Conservation (phyloP, 2,113 vertebrate species). For the Cavia porcellus region DNA sequence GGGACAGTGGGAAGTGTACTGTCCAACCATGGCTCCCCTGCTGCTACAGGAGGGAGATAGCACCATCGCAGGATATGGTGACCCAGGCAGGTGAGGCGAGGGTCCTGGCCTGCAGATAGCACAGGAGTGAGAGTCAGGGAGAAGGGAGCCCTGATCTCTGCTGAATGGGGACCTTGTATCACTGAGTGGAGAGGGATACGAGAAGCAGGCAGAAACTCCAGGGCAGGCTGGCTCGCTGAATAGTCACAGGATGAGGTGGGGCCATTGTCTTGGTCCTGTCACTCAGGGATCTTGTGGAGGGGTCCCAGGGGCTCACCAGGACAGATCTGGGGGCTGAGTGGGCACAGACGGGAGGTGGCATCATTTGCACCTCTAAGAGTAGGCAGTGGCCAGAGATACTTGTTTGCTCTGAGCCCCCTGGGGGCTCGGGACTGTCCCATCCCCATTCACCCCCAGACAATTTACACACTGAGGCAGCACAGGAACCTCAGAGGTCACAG, state of each 20-base stretch:
- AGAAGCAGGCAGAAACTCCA: neutral
- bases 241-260: neutral
- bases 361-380: neutral
- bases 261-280: neutral
- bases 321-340: neutral
- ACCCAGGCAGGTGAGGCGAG: too few species aligned
- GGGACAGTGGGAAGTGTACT: neutral
- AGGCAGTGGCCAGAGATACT: neutral
- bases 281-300: neutral
- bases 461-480: neutral
- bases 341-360: neutral
- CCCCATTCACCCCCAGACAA: neutral
- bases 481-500: neutral
- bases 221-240: neutral
- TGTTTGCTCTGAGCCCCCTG: neutral
- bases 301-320: neutral
- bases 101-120: neutral
- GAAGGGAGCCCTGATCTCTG: neutral
- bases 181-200: neutral
- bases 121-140: neutral
- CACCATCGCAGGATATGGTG: neutral
- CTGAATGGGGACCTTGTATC: neutral
- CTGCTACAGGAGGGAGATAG: neutral
- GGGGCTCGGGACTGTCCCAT: neutral
- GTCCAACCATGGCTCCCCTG: neutral